A percentile compares a stretch with the other conserved stretches of the same genome.
Evolutionary conservation across 2,113 vertebrate species (phyloP).

Genomic region (Phrynocephalus versicolor): DNA sequence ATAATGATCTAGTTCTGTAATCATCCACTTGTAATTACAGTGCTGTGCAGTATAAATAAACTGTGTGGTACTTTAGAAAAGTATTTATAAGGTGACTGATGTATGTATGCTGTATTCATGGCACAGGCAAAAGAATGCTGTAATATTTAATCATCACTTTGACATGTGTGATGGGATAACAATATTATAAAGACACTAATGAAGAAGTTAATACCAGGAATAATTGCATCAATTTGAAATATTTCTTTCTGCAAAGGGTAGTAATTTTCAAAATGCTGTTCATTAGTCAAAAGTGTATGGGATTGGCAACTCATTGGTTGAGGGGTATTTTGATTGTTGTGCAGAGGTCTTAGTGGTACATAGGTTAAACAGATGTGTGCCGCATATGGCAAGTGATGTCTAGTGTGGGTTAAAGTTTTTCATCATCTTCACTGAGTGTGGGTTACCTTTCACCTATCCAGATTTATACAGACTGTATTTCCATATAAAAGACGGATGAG

Average conservation of each 20-base stretch:
- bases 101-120: neutral
- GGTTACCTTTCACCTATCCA: neutral
- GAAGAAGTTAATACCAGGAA: neutral
- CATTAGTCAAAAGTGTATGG: neutral
- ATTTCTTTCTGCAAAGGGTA: neutral
- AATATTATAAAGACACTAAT: neutral
- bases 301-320: neutral
- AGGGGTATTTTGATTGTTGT: neutral
- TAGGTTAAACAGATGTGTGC: neutral
- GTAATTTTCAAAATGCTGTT: neutral
- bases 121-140: rapidly evolving
- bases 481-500: neutral
- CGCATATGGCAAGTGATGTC: neutral
- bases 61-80: neutral
- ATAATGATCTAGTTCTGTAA: conserved; percentile 54
- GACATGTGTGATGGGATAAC: neutral
- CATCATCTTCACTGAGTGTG: neutral
- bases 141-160: neutral
- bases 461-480: neutral
- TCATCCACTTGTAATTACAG: conserved; percentile 42
- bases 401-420: neutral
- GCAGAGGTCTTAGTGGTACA: neutral
- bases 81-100: conserved; percentile 6
- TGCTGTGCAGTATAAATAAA: conserved; percentile 21
- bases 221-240: neutral